Conservation (phyloP, 2,888 invertebrate species). For the Creontiades dilutus region DNA sequence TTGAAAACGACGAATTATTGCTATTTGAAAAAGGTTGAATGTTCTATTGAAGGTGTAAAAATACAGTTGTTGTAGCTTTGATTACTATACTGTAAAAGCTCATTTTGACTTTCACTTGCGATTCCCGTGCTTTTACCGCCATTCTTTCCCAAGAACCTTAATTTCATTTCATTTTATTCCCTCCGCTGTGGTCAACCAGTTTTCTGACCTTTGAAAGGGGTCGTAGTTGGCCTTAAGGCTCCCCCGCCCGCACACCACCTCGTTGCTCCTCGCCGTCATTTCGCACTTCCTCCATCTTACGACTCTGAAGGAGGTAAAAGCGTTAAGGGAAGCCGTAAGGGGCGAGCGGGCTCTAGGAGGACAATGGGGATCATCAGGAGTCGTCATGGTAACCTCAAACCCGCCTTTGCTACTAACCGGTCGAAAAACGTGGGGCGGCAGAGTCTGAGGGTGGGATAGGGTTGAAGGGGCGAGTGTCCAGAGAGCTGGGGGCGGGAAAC, state of each 20-base stretch:
- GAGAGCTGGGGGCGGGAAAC: neutral
- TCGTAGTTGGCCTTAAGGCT: neutral
- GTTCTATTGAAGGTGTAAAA: no score
- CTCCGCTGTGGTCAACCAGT: slow-evolving; percentile 52
- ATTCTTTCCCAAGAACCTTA: neutral
- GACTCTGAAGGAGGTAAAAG: slow-evolving; percentile 39
- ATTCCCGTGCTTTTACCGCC: neutral
- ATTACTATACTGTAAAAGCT: neutral
- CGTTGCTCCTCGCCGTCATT: neutral
- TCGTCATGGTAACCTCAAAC: slow-evolving; percentile 67
- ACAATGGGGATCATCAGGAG: slow-evolving; percentile 63
- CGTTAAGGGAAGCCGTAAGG: slow-evolving; percentile 37
- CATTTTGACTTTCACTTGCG: neutral
- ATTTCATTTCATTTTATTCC: slow-evolving; percentile 53
- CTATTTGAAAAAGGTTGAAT: no score
- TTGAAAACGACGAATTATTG: no score
- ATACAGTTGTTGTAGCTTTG: neutral
- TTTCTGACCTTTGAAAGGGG: slow-evolving; percentile 61
- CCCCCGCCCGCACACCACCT: neutral
- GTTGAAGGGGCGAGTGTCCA: neutral
- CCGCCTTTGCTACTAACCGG: slow-evolving; percentile 58
- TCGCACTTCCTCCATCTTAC: slow-evolving; percentile 7
- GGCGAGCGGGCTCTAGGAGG: neutral
- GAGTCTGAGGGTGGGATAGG: neutral
- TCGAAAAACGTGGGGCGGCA: slow-evolving; percentile 44